These are phyloP conservation scores for Barnardius zonarius DNA, from an alignment of 2,113 vertebrate genomes.

Conservation along the genomic window DNA sequence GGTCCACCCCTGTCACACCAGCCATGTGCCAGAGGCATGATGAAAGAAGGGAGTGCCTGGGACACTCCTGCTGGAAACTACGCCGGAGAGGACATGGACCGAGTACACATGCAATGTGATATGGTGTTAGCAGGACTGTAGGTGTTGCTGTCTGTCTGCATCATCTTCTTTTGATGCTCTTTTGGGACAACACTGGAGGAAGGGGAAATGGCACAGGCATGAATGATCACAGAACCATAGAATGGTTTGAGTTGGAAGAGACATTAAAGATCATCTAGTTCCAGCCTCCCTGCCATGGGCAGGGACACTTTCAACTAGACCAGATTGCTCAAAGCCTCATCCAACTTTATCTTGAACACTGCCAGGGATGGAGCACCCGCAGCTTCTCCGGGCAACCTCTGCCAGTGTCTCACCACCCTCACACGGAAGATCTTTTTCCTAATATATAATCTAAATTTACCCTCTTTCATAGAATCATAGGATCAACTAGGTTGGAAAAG, in stretches of 20 bases:
- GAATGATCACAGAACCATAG: background rate
- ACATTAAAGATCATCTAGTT: background rate
- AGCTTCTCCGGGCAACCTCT: background rate
- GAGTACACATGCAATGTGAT: background rate
- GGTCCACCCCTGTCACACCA: rapidly evolving
- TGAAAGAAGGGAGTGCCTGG: background rate
- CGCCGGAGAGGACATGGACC: background rate
- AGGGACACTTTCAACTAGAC: background rate
- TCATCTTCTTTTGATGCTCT: background rate
- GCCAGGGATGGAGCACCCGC: background rate
- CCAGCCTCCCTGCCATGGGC: background rate
- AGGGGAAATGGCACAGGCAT: background rate
- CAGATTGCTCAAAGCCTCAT: background rate
- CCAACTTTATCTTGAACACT: background rate
- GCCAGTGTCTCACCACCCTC: background rate
- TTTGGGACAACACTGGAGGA: background rate
- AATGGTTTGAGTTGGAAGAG: background rate
- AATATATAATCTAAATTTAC: background rate
- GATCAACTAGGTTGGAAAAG: background rate
- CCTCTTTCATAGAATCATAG: background rate
- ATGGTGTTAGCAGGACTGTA: too few relatives aligned
- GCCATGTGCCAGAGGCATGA: background rate
- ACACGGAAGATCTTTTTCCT: background rate
- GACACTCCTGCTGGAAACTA: background rate
- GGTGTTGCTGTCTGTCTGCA: background rate